Base-by-base conservation (phyloP, 2,888 invertebrate species). In the Tetanocera ferruginea region DNA sequence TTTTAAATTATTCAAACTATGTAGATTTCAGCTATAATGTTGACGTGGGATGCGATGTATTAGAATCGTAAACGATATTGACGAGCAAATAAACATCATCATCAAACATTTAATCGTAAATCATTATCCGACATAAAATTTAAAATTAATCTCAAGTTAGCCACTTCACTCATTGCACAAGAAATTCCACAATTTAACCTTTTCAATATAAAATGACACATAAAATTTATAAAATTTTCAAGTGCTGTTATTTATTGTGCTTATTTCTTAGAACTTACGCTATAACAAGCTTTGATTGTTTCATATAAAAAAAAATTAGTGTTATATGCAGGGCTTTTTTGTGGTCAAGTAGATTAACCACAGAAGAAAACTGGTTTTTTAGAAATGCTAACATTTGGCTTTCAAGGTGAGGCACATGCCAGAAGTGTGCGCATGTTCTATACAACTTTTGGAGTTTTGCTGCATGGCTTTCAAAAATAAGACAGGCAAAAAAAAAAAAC, bases 321-420 rank as follows among this genome's bases (percentile, higher is more conserved):
- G 14, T 25, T 60, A 60, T 1, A 25, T 28, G 23, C 5, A 8
- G 28, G 14, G 9, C 28, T 60, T 28, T 23, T 25, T 25, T 60
- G 60, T 60, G 23, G 23, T 64, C 2, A 37, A 34, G 34, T 9
- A 4, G 9, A 5, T n/a, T 31, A 31, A 28, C n/a, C 3, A 64
- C 3, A 64, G 5, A n/a, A 14, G 34, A 11, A n/a, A 71, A 71
- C 71, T 9, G 71, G 55, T 70, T 71, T 6, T 28, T 71, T 52
- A 34, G n/a, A 71, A 71, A 6, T 57, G 19, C 14, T 67, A 34
- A 34, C 37, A 23, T 52, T 51, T 28, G 8, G 5, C 28, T 52
- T 31, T 34, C 71, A 71, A 71, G 71, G 55, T 71, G 34, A 71
- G 71, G 71, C 71, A 71, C 71, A 55, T 31, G 55, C 28, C 55